Base-by-base conservation (phyloP, 53 echinoderm and acorn worm genomes). In the Zoroaster sp. region DNA sequence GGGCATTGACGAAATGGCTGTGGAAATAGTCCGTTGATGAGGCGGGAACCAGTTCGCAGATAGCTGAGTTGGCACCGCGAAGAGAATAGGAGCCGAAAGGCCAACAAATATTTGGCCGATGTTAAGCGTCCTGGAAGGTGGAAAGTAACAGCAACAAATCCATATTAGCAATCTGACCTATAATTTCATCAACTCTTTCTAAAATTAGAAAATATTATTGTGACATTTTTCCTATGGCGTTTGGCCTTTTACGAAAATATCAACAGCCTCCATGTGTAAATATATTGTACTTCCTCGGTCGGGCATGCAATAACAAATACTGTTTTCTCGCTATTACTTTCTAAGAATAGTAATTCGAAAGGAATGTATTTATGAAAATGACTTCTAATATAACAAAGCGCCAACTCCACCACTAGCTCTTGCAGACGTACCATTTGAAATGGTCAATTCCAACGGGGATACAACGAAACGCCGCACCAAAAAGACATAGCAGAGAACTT, bases 11-110 rank as follows among this genome's bases (percentile, higher is more conserved):
- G 94, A 72, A 35, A 97, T 65, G 15, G 97, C 97, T 14, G 97
- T 97, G 17, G 94, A 75, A 25, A 94, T 93, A 44, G 97, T 97
- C 1, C 97, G 87, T 44, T 95, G 92, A 49, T 94, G 83, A 28
- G 92, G 76, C 35, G 97, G 95, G 67, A 97, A 97, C 97, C 97
- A 97, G 13, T 78, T 63, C 4, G 92, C 63, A 10, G 63, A 59
- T 9, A 59, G 63, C 28, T 25, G 8, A 8, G 63, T 59, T 28
- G 63, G 63, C 21, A 28, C 63, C 4, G 63, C 63, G 25, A 25
- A 25, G 5, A 59, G 7, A 21, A 59, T 3, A 21, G 63, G 63
- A 2, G 4, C 63, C 21, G 63, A 1, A 4, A 59, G 1, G 21
- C 63, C 63, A 1, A 59, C 28, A 28, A 25, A 28, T 10, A 59